These are phyloP conservation scores for Neopipo cinnamomea DNA, from an alignment of 2,113 vertebrate species.

Conservation along the genomic window DNA sequence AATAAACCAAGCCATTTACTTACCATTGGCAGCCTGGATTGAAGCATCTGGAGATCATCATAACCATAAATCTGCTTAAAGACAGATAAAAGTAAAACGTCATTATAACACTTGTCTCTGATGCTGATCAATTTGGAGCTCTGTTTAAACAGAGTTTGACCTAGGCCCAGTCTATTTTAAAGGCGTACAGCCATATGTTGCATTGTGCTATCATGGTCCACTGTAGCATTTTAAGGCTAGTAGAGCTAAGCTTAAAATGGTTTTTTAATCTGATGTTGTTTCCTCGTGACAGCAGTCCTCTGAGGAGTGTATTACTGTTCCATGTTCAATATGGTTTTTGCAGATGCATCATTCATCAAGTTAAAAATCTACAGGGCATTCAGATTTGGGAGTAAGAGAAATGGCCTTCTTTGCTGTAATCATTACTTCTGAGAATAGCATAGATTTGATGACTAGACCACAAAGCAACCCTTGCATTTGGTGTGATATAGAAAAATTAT, in stretches of 20 bases:
- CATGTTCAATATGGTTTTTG: background rate
- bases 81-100: constrained; percentile 5
- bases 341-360: background rate
- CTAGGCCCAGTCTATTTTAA: background rate
- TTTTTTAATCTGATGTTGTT: background rate
- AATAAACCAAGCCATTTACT: constrained; percentile 38
- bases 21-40: constrained; percentile 93
- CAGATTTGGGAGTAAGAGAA: background rate
- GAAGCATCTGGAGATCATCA: constrained; percentile 97
- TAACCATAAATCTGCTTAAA: constrained; percentile 92
- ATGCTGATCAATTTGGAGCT: background rate
- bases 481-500: background rate
- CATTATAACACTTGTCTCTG: background rate
- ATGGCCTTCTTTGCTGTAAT: background rate
- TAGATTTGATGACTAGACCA: background rate
- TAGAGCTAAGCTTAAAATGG: background rate
- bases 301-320: background rate
- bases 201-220: background rate
- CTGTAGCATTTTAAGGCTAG: background rate
- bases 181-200: background rate
- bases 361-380: background rate
- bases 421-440: background rate
- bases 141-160: background rate
- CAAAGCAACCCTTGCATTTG: background rate
- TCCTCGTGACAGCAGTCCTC: background rate